Evolutionary conservation across 1,140 invertebrate species (phyloP), one percentile per base, ranked within the genome.

Genomic region (Microplitis demolitor): DNA sequence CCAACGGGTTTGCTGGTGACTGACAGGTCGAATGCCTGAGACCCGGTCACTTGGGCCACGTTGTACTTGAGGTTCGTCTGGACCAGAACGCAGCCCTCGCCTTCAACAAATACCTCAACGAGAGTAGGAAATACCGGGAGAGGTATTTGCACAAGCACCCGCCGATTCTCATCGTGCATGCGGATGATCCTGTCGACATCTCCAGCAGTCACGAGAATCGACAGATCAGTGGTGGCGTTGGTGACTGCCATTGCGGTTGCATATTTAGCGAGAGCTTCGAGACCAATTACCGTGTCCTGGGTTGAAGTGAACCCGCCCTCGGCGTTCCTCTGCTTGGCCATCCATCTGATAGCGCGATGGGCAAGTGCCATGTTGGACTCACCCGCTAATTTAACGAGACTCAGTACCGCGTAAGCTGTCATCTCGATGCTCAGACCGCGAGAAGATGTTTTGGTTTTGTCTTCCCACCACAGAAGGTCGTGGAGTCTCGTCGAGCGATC

Each of bases 301-400:
- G 91, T 92, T 8, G 93, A 94, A 0, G 90, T 88, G 78, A 95
- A 96, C 11, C 95, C 95, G 33, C 95, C 95, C 35, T 91, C 86
- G 56, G 90, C 88, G 84, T 95, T 96, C 66, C 93, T 87, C 80
- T 95, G 92, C 37, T 90, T 88, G 4, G 93, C 90, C 71, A 96
- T 84, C 93, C 93, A 96, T 51, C 90, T 88, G 0, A 92, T 82
- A 2, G 90, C 89, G 66, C 90, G 90, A 51, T 90, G 80, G 3
- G 88, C 85, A 16, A 87, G 82, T 14, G 88, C 82, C 71, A 91
- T 88, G 77, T 93, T 89, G 4, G 89, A 88, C 4, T 91, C 86
- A 2, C 88, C 87, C 9, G 89, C 88, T 13, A 89, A 81, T 79
- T 90, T 89, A 13, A 93, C 79, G 14, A 91, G 85, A 5, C 92